Conservation (phyloP, 2,888 invertebrate genomes). For the Philereme transversata region DNA sequence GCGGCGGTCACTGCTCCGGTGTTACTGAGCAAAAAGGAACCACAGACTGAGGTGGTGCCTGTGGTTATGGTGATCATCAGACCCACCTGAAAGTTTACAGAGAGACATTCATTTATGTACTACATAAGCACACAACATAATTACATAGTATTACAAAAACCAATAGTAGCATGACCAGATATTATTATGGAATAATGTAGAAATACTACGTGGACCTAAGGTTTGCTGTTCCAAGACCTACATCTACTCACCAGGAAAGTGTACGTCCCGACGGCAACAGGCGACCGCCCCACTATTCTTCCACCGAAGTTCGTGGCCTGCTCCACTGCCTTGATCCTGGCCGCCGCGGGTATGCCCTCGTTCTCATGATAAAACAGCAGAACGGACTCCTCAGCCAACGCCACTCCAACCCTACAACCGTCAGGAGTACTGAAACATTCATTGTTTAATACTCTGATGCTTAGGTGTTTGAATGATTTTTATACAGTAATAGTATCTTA, state of each 20-base stretch:
- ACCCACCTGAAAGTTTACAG: conserved; percentile 37
- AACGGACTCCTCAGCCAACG: conserved; percentile 38
- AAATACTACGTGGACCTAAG: too few species aligned
- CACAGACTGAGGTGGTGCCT: conserved; percentile 47
- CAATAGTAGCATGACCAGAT: too few species aligned
- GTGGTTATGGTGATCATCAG: conserved; percentile 46
- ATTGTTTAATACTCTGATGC: conserved; percentile 20
- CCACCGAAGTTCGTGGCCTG: conserved; percentile 40
- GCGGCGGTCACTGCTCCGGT: conserved; percentile 48
- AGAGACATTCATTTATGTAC: background rate
- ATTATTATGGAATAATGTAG: too few species aligned
- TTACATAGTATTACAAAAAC: too few species aligned
- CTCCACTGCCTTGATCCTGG: conserved; percentile 44
- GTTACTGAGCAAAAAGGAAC: conserved; percentile 48
- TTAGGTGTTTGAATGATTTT: conserved; percentile 9
- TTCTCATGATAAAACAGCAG: conserved; percentile 44
- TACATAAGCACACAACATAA: too few species aligned
- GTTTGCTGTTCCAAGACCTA: too few species aligned
- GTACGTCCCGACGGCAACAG: conserved; percentile 41
- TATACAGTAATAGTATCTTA: conserved; percentile 36
- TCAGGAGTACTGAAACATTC: conserved; percentile 21
- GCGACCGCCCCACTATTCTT: conserved; percentile 48
- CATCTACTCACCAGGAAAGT: conserved; percentile 42
- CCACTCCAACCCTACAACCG: conserved; percentile 16
- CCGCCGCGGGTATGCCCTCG: conserved; percentile 47